Percentiles rank a stretch among this genome's conserved stretches.
Evolutionary conservation across 2,797 vertebrate genomes (phyloP).

Genomic region (Neomorphus geoffroyi): DNA sequence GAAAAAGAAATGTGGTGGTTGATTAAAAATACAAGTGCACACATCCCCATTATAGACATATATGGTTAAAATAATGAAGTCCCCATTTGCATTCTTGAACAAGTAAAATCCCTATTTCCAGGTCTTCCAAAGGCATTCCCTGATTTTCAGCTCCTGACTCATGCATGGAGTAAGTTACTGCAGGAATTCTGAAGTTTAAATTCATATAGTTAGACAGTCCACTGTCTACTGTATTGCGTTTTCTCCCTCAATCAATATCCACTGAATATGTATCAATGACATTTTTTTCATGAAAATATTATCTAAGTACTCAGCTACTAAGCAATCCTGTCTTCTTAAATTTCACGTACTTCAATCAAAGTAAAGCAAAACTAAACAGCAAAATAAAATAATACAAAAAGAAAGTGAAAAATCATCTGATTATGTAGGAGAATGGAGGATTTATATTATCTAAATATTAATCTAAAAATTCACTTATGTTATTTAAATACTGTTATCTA

Average conservation of each 20-base stretch:
- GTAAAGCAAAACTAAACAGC: not conserved
- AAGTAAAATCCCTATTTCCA: not conserved
- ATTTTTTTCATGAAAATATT: not conserved
- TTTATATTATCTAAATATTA: not conserved
- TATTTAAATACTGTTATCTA: not conserved
- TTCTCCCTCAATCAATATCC: not conserved
- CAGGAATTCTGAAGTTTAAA: not conserved
- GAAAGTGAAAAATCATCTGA: not conserved
- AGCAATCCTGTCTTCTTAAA: not conserved
- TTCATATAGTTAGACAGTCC: not conserved
- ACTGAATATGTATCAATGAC: not conserved
- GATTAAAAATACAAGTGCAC: not conserved
- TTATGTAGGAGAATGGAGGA: not conserved
- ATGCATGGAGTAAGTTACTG: not conserved
- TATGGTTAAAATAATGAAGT: not conserved
- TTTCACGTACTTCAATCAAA: not conserved
- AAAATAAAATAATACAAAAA: not conserved
- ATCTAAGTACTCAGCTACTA: not conserved
- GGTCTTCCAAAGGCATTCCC: not conserved
- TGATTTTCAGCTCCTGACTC: not conserved
- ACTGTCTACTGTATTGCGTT: rapidly evolving
- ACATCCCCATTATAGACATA: not conserved
- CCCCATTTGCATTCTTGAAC: not conserved
- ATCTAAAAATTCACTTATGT: not conserved
- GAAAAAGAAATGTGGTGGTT: not conserved